Base-by-base conservation (phyloP, 2,113 vertebrate genomes). In the Chaetodon auriga region DNA sequence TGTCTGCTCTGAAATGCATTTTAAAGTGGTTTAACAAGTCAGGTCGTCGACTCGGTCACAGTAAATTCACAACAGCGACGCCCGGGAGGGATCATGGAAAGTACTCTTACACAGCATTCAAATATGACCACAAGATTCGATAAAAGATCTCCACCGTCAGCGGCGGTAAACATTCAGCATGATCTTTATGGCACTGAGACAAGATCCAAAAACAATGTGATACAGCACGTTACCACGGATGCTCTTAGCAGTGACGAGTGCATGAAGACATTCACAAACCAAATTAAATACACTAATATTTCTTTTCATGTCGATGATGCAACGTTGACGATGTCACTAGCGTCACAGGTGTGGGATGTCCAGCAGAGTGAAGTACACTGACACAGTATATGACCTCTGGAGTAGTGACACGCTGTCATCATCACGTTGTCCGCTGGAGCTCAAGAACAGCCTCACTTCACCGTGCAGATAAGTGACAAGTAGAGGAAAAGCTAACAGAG, bases 121-220 rank as follows among this genome's bases (percentile, higher is more conserved):
- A n/a, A 71, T 61, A 8, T 75, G 53, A 76, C 45, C 14, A 58
- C 19, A 1, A 14, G 38, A 49, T 18, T 72, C 4, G 18, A 69
- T 41, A 36, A 55, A 45, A 64, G 48, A 77, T 46, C 7, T 75
- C 11, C 58, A 76, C 64, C 45, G 18, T 70, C 25, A 46, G 2
- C 0, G 46, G 71, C 63, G 81, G 55, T 46, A 57, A 86, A 92
- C 91, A 93, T 92, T 92, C 78, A 82, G 84, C 84, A 73, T 84
- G 63, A 80, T 64, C 53, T 86, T 57, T 82, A 77, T 85, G 89
- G 89, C 91, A 92, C 86, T 45, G 64, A 75, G 75, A 89, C 53
- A n/a, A 58, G 74, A 83, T 54, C 21, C 14, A 74, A 64, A 85
- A 43, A 63, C 48, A 25, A 45, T 2, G 57, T 75, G 53, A 74